phyloP scores from a whole-genome alignment of 2,797 vertebrate genomes.

The Cetoscarus ocellatus region DNA sequence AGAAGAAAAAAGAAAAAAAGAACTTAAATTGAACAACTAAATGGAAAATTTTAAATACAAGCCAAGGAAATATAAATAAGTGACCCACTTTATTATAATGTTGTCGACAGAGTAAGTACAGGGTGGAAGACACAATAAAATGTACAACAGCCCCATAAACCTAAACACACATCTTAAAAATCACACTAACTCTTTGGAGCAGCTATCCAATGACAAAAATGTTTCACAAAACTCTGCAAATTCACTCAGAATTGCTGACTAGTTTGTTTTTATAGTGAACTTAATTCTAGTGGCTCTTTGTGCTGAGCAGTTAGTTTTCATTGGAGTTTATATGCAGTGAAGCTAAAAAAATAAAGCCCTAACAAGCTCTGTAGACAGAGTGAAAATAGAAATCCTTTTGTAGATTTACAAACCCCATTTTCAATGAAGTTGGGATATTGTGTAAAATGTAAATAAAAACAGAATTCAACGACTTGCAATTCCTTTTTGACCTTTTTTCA shows the following conservation, averaged over 20 bases:
- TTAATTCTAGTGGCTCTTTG: not conserved
- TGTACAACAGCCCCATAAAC: constrained; percentile 5
- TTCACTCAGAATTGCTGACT: not conserved
- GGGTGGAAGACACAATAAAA: not conserved
- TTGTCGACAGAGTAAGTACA: constrained; percentile 1
- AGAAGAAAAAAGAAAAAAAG: not conserved
- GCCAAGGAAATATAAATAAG: not conserved
- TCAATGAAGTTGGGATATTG: too few species aligned
- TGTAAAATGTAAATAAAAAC: too few species aligned
- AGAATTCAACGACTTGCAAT: too few species aligned
- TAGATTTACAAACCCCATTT: not conserved
- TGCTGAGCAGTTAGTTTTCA: not conserved
- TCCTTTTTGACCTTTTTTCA: too few species aligned
- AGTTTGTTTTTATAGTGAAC: not conserved
- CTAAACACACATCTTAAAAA: not conserved
- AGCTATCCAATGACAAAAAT: too few species aligned
- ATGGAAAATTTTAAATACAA: not conserved
- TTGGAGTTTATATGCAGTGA: not conserved
- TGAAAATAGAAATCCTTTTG: not conserved
- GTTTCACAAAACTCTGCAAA: not conserved
- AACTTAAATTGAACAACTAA: not conserved
- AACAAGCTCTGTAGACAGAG: not conserved
- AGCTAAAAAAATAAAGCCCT: not conserved
- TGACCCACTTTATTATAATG: not conserved
- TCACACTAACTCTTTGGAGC: not conserved